Evolutionary conservation across 92 coral and sea anemone genomes (phyloP).

Genomic region (Metridium senile): DNA sequence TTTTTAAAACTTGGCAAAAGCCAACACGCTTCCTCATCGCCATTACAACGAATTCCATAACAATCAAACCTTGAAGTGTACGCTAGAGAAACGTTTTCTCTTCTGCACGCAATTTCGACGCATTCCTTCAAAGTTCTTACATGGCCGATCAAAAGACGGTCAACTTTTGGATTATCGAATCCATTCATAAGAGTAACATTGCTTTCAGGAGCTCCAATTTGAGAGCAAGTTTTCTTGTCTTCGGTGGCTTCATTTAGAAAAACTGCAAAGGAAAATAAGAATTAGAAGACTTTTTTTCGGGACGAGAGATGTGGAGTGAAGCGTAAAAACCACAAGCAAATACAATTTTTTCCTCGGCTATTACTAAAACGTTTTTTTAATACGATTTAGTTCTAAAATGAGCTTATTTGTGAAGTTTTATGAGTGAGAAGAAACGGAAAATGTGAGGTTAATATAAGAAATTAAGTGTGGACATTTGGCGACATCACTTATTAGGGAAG

Average conservation of each 20-base stretch:
- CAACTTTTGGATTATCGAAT: slow-evolving; percentile 26
- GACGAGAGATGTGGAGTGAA: slow-evolving; percentile 16
- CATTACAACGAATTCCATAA: slow-evolving; percentile 40
- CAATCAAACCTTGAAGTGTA: slow-evolving; percentile 44
- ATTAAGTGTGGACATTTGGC: background rate
- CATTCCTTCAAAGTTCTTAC: slow-evolving; percentile 42
- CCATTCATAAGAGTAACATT: slow-evolving; percentile 43
- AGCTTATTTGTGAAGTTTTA: background rate
- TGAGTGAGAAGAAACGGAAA: background rate
- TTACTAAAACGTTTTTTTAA: background rate
- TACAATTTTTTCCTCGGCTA: background rate
- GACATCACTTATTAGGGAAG: background rate
- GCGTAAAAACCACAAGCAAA: slow-evolving; percentile 34
- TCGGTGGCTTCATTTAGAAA: slow-evolving; percentile 8
- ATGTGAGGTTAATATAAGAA: background rate
- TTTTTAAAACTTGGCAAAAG: slow-evolving; percentile 31
- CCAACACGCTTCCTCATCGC: slow-evolving; percentile 32
- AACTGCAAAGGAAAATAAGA: background rate
- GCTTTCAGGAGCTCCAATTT: slow-evolving; percentile 29
- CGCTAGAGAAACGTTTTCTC: slow-evolving; percentile 34
- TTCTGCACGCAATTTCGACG: slow-evolving; percentile 43
- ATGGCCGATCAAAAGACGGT: slow-evolving; percentile 27
- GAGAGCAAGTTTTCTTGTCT: slow-evolving; percentile 28
- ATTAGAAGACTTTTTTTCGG: background rate
- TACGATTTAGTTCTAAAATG: background rate